Evolutionary conservation across 2,888 invertebrate genomes (phyloP).

Genomic region (Ephialtes manifestator): DNA sequence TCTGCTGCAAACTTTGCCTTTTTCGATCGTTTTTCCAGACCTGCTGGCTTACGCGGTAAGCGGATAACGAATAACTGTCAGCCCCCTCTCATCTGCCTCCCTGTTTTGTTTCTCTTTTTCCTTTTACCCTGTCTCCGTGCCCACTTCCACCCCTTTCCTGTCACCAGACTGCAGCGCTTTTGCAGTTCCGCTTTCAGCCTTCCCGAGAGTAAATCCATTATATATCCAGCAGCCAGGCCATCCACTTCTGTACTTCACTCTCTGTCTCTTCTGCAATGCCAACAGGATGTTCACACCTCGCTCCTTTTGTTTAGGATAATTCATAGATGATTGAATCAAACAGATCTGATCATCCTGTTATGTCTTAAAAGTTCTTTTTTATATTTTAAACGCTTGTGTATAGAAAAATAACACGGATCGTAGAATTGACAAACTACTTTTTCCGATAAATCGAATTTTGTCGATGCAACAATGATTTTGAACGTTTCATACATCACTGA

Average conservation of each 20-base stretch:
- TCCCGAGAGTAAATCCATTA: conserved; percentile 42
- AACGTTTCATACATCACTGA: no score
- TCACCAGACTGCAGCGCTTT: conserved; percentile 12
- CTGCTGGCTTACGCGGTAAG: conserved; percentile 29
- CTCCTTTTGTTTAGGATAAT: conserved; percentile 70
- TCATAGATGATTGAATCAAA: conserved; percentile 70
- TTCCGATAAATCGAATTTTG: background rate
- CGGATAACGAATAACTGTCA: conserved; percentile 45
- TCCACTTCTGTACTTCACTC: background rate
- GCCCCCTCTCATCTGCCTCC: conserved; percentile 22
- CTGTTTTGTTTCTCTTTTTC: conserved; percentile 24
- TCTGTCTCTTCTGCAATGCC: conserved; percentile 16
- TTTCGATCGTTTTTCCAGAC: conserved; percentile 24
- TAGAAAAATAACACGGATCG: no score
- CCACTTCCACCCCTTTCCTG: background rate
- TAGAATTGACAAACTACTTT: background rate
- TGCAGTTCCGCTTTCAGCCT: conserved; percentile 31
- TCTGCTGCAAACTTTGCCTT: background rate
- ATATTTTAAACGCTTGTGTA: background rate
- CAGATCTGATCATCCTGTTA: conserved; percentile 38
- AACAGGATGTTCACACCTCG: conserved; percentile 4
- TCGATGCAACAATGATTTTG: background rate
- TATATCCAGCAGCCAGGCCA: conserved; percentile 25
- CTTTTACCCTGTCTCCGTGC: conserved; percentile 12
- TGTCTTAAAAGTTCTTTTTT: background rate